phyloP scores from a whole-genome alignment of 37 sponge, comb jelly and placozoan genomes.

The Axinella damicornis region DNA sequence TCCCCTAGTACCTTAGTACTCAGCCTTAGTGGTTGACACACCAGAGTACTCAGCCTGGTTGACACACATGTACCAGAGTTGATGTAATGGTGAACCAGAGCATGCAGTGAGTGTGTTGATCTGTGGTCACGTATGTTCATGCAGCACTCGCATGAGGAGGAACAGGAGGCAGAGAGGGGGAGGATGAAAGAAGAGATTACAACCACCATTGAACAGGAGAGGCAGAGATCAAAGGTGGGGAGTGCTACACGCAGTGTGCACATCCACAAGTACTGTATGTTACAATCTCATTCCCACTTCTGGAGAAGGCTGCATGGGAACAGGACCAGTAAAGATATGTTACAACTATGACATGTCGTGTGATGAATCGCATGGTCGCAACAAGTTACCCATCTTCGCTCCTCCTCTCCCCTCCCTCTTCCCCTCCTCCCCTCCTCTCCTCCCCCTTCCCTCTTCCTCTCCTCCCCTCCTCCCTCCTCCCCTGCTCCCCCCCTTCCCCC shows the following conservation, averaged over 20 bases:
- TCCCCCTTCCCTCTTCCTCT: no score
- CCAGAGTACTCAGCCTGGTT: not conserved
- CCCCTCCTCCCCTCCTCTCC: no score
- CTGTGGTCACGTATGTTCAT: not conserved
- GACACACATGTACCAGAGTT: not conserved
- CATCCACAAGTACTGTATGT: not conserved
- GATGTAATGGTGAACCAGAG: no score
- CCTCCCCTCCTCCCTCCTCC: not conserved
- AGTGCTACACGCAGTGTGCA: not conserved
- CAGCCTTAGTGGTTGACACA: not conserved
- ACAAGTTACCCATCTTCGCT: no score
- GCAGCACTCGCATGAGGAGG: slow-evolving; percentile 57
- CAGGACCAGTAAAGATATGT: no score
- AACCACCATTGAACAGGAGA: slow-evolving; percentile 56
- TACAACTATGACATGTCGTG: no score
- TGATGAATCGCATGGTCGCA: no score
- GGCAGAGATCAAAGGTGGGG: slow-evolving; percentile 61
- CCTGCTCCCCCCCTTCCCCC: not conserved
- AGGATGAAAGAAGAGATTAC: slow-evolving; percentile 42
- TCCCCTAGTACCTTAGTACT: no score
- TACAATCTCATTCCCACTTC: not conserved
- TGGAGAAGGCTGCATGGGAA: no score
- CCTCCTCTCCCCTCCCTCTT: not conserved
- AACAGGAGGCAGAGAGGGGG: slow-evolving; percentile 55
- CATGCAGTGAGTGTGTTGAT: slow-evolving; percentile 17